Base-by-base conservation (phyloP, 2,888 invertebrate genomes). In the Operophtera brumata region DNA sequence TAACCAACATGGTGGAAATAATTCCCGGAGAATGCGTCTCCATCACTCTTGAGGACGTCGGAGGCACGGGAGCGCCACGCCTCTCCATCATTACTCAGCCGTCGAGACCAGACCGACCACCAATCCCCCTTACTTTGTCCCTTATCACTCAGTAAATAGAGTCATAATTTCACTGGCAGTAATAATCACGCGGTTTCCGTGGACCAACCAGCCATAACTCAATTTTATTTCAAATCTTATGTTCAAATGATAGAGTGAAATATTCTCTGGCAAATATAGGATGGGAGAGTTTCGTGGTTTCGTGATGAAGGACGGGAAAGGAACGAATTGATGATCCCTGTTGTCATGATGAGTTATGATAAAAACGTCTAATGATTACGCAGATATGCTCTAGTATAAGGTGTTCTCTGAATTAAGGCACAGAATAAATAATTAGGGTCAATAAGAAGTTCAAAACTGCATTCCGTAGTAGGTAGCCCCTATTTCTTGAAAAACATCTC, bases 261-360 rank as follows among this genome's bases (percentile, higher is more conserved):
- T 47, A 40, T 36, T 20, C 36, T 12, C 28, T 30, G 47, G 12
- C 9, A 1, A 1, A 10, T n/a, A 36, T 10, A 7, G 11, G 43
- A 12, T 36, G 37, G 32, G 14, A 6, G 47, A 20, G 39, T 25
- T 9, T 46, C 26, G 42, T 34, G 39, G 50, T 44, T 43, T 41
- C 40, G 50, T 56, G 57, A 44, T 42, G 52, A 48, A 56, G 56
- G 61, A 53, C 47, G 58, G 58, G 40, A 28, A 37, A 14, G 60
- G 52, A 44, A 42, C 56, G 52, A 54, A 59, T 62, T 62, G 58
- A 60, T 62, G 62, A 60, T 62, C 46, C 43, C 32, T 30, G 30
- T 45, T 42, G 52, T 57, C 47, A 46, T 14, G 48, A 36, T 53
- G 48, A 59, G 54, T 53, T 48, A 58, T 47, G 49, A 43, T 52